Conservation (phyloP, 2,113 vertebrate genomes). For the Lycaon pictus region DNA sequence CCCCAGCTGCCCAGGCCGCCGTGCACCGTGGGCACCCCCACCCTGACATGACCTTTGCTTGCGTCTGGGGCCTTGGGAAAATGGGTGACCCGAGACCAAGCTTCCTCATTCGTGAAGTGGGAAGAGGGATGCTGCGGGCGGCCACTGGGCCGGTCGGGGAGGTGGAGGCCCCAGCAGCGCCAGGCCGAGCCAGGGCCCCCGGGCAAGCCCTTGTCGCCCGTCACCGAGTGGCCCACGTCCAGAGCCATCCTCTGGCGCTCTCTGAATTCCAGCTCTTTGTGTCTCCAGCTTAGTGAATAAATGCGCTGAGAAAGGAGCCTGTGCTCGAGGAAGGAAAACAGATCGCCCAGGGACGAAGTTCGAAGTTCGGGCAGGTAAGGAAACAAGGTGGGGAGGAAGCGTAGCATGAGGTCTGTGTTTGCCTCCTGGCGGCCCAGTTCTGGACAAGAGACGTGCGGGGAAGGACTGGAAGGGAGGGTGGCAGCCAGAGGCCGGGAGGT, state of each 20-base stretch:
- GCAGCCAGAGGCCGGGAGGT: neutral
- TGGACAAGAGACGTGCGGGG: neutral
- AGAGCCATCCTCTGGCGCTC: neutral
- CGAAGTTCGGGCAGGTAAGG: neutral
- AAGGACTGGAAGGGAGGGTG: neutral
- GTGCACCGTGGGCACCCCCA: no score
- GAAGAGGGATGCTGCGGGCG: neutral
- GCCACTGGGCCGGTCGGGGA: no score
- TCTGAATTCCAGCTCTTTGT: neutral
- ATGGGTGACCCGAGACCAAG: neutral
- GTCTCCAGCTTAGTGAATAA: constrained; percentile 15
- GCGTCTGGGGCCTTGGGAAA: neutral
- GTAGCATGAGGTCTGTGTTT: neutral
- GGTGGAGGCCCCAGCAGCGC: no score
- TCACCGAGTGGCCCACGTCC: no score
- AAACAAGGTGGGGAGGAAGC: constrained; percentile 13
- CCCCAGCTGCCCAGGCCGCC: no score
- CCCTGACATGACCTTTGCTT: neutral
- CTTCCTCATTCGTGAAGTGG: neutral
- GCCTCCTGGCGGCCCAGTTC: neutral
- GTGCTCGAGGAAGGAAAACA: neutral
- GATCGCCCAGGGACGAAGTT: neutral
- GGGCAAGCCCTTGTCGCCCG: no score
- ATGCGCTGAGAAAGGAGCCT: neutral
- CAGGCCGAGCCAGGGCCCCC: no score